These are phyloP conservation scores for Axis porcinus DNA, from an alignment of 2,113 vertebrate species.

Conservation along the genomic window DNA sequence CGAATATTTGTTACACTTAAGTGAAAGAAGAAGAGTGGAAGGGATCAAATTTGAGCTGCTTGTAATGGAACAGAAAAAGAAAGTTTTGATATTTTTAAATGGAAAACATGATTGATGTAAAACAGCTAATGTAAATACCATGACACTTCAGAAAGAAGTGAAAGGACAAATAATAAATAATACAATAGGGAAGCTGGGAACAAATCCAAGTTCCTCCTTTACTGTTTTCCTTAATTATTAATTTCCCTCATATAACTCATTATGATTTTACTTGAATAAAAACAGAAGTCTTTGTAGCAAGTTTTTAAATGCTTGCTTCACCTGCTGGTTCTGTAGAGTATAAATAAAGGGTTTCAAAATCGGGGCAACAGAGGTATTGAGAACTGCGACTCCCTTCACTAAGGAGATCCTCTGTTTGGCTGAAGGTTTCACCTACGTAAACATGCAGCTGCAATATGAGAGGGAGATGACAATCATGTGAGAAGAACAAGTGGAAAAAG, in stretches of 20 bases:
- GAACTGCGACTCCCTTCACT: not conserved
- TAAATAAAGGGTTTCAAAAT: conserved; percentile 61
- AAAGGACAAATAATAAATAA: not conserved
- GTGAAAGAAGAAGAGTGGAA: not conserved
- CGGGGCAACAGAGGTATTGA: conserved; percentile 28
- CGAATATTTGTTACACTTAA: not conserved
- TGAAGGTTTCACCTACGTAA: conserved; percentile 47
- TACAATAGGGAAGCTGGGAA: not conserved
- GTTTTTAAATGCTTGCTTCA: not conserved
- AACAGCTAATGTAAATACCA: not conserved
- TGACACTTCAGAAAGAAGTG: not conserved
- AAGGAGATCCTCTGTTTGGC: conserved; percentile 19
- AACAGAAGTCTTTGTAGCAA: not conserved
- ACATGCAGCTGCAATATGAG: conserved; percentile 49
- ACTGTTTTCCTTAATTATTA: not conserved
- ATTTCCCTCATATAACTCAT: not conserved
- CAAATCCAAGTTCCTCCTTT: not conserved
- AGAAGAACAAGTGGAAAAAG: conserved; percentile 48
- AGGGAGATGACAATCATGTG: conserved; percentile 35
- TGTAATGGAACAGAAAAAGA: not conserved
- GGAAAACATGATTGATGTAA: not conserved
- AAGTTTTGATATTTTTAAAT: not conserved
- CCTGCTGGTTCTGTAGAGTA: conserved; percentile 48
- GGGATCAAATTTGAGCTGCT: not conserved
- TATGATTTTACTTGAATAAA: not conserved